Evolutionary conservation across 2,888 invertebrate genomes (phyloP), one percentile per base, ranked within the genome.

Genomic region (Pristionchus entomophagus): DNA sequence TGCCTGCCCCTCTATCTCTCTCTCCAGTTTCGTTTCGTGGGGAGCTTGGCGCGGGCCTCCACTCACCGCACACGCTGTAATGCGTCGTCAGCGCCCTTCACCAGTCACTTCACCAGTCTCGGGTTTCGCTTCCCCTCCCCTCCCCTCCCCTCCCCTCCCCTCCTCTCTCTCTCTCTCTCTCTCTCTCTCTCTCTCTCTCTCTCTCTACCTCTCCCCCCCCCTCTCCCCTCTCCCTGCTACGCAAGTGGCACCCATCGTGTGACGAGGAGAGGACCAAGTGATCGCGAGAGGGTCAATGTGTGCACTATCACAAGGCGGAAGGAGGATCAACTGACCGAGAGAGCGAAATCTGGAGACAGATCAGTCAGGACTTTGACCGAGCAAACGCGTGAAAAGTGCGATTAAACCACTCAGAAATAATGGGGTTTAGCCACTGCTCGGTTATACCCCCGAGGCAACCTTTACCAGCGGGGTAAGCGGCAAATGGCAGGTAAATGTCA

Each of bases 231-330:
- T 41, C 73, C 8, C n/a, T 26, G n/a, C 38, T 73, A n/a, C n/a
- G 12, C 26, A 29, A 22, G 19, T 19, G 38, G 5, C 32, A 26
- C 41, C 41, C 17, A 22, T 22, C 4, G n/a, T n/a, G 38, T 73
- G 41, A 26, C 41, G 73, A 73, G 41, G 73, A 41, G 56, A 10
- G 8, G 65, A 65, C 65, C 73, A 73, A 73, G 73, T 73, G 73
- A 73, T 38, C 32, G 73, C 26, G 73, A n/a, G n/a, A 73, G n/a
- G n/a, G n/a, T n/a, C n/a, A n/a, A n/a, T n/a, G n/a, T n/a, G 26
- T 73, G 73, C 73, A 73, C 73, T 73, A 73, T 73, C 73, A 73
- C 73, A 73, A 73, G 73, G 73, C 41, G 22, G 73, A 35, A 41
- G 62, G 22, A 14, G 4, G 65, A 73, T 73, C 73, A 73, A 41